These are phyloP conservation scores for Dicrurus megarhynchus DNA, from an alignment of 2,113 vertebrate genomes.

Conservation along the genomic window DNA sequence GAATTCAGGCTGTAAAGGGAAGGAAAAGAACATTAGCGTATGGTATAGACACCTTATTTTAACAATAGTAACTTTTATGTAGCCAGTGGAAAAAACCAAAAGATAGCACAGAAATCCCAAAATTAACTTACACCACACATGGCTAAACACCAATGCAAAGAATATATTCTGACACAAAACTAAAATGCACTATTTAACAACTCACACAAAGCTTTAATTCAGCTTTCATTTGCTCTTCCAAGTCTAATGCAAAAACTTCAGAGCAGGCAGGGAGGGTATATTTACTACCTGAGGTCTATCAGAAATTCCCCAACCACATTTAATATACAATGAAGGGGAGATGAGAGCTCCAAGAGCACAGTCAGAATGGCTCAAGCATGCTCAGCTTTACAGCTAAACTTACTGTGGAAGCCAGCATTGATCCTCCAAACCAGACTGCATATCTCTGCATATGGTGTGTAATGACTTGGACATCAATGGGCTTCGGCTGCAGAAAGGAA, in stretches of 20 bases:
- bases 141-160: neutral
- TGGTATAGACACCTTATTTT: neutral
- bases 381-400: conserved; percentile 58
- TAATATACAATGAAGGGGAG: neutral
- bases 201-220: neutral
- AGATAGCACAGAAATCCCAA: neutral
- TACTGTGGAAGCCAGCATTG: conserved; percentile 98
- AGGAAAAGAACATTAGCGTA: neutral
- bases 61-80: neutral
- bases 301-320: neutral
- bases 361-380: neutral
- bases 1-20: conserved; percentile 89
- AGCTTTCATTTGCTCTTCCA: neutral
- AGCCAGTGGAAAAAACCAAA: neutral
- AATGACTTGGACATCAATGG: conserved; percentile 96
- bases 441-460: conserved; percentile 99
- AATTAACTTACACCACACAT: fast-evolving
- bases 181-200: neutral
- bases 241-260: neutral
- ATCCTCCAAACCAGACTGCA: conserved; percentile 97
- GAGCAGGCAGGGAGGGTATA: neutral
- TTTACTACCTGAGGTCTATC: neutral
- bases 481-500: conserved; percentile 84
- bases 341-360: neutral
- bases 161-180: neutral